Conservation (phyloP, 2,888 invertebrate genomes). For the Hetaerina titia region DNA sequence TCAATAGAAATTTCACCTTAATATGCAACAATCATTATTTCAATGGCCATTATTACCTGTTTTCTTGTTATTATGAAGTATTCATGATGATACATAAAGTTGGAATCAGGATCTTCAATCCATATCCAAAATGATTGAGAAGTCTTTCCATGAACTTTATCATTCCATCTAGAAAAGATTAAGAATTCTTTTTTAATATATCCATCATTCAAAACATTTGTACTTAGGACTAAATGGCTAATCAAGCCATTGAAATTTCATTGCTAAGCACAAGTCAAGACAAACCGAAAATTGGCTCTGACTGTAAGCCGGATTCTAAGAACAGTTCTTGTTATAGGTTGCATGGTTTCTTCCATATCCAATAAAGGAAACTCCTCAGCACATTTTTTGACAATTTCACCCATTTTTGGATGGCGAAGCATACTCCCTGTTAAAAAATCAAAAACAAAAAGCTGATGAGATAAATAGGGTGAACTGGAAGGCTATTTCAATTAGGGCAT, state of each 20-base stretch:
- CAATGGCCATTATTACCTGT: constrained; percentile 79
- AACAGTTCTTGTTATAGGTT: constrained; percentile 97
- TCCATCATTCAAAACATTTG: no score
- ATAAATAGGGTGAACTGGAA: background rate
- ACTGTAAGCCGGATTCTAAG: constrained; percentile 90
- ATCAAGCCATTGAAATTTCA: no score
- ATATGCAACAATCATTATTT: background rate
- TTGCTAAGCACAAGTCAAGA: constrained; percentile 69
- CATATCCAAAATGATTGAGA: constrained; percentile 97
- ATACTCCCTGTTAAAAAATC: constrained; percentile 80
- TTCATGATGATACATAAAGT: constrained; percentile 97
- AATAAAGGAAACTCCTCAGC: constrained; percentile 92
- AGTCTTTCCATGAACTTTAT: constrained; percentile 91
- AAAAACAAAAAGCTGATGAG: background rate
- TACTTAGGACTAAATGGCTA: no score
- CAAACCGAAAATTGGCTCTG: constrained; percentile 81
- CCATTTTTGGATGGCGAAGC: constrained; percentile 88
- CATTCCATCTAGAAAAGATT: constrained; percentile 87
- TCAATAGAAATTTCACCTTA: background rate
- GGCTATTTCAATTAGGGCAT: no score
- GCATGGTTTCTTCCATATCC: constrained; percentile 89
- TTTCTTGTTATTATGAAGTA: constrained; percentile 90
- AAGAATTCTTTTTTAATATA: constrained; percentile 21
- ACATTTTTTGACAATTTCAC: constrained; percentile 87
- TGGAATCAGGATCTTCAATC: constrained; percentile 97